Evolutionary conservation across 2,113 vertebrate species (phyloP), one percentile per base, ranked within the genome.

Genomic region (Lampris incognitus): DNA sequence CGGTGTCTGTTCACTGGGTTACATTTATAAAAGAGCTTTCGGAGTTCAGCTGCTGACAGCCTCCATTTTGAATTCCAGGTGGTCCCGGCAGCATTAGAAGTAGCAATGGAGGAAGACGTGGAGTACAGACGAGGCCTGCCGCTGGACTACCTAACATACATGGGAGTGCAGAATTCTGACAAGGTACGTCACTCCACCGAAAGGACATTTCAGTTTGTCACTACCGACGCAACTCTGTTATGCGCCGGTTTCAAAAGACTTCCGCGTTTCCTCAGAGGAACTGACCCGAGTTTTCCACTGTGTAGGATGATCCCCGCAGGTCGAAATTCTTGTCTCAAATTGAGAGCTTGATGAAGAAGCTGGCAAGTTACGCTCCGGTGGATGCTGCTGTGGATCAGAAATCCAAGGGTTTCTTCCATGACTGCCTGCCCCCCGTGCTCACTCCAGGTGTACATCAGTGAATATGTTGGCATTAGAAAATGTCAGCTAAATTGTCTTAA

Each of bases 341-440:
- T 3, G 90, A 93, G 55, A 88, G 78, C 36, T 88, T 99, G 73
- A 93, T 98, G 63, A 95, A 93, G 74, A 98, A 96, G 69, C 89
- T 99, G 0, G 44, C 88, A 2, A 87, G 90, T 36, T 98, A 95
- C 3, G 95, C 95, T 0, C 97, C 98, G 0, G 91, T 99, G 0
- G 98, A 99, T 59, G 98, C 97, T 42, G 96, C 97, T 0, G 97
- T 99, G 54, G 98, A 99, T 90, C 97, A 99, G 90, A 96, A 96
- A 89, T 96, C 96, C 69, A 96, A 94, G 92, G 94, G 85, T 0
- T 98, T 97, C 87, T 90, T 99, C 59, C 96, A 98, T 3, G 97
- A 99, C 87, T 98, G 96, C 69, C 94, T 99, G 3, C 98, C 98
- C 5, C 98, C 98, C 0, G 79, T 94, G 66, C 92, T 98, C 38